Conservation (phyloP, 1,140 invertebrate genomes). For the Pissodes strobi region DNA sequence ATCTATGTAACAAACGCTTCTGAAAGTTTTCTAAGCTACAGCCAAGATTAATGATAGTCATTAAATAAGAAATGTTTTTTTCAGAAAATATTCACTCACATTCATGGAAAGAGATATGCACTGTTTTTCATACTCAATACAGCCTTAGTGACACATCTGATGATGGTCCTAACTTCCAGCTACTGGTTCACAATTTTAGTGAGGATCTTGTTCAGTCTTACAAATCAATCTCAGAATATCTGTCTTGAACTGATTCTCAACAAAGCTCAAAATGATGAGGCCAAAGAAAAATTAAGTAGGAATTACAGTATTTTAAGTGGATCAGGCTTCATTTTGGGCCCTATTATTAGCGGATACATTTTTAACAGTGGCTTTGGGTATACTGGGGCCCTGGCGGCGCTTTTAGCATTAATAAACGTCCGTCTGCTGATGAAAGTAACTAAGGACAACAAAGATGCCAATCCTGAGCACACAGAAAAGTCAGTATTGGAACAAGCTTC, state of each 20-base stretch:
- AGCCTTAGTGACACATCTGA: conserved; percentile 14
- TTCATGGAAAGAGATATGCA: conserved; percentile 25
- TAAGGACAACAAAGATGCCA: conserved; percentile 17
- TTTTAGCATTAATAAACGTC: conserved; percentile 15
- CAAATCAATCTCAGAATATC: conserved; percentile 28
- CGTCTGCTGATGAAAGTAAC: conserved; percentile 12
- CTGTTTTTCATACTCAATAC: conserved; percentile 30
- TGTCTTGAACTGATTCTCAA: conserved; percentile 22
- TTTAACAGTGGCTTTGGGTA: conserved; percentile 32
- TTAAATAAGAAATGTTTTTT: no score
- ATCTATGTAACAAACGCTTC: no score
- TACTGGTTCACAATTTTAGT: conserved; percentile 32
- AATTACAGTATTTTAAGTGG: conserved; percentile 31
- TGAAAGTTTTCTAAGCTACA: no score
- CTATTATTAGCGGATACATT: conserved; percentile 31
- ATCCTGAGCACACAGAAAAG: conserved; percentile 17
- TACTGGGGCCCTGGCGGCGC: conserved; percentile 23
- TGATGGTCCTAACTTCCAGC: conserved; percentile 29
- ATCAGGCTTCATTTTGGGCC: conserved; percentile 31
- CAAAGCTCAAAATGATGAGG: conserved; percentile 19
- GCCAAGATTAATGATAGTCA: no score
- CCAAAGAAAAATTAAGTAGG: conserved; percentile 3
- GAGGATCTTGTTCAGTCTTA: conserved; percentile 30
- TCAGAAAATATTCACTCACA: conserved; percentile 22
- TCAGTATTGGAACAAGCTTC: conserved; percentile 16